Evolutionary conservation across 2,888 invertebrate genomes (phyloP), one percentile per base, ranked within the genome.

Genomic region (Caenorhabditis imperialis): DNA sequence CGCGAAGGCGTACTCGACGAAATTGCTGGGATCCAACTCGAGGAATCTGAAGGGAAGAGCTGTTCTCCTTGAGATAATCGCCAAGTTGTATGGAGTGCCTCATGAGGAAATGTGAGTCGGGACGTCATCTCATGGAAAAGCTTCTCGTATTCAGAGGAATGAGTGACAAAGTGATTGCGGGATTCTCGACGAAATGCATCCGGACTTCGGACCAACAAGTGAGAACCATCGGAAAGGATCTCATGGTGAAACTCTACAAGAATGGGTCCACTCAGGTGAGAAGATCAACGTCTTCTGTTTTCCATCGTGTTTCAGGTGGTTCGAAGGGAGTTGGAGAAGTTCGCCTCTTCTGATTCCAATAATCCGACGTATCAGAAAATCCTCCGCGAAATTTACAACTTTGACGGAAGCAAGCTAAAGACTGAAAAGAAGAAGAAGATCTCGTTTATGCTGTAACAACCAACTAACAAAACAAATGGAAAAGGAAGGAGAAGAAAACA

Each of bases 311-410:
- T 50, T 20, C 62, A 73, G 65, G 44, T 47, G 3, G 74, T 75
- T 44, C 63, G 63, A 7, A 51, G 54, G 10, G 48, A 75, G 44
- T 16, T 75, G 30, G 40, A 70, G 18, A 58, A 60, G 22, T 75
- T 75, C 35, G 69, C 69, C 4, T 38, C 47, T n/a, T 48, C 51
- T 2, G 75, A 75, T 53, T 30, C 75, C 12, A 75, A 75, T 42
- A 75, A 75, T 60, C 75, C 75, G 25, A 70, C 75, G 1, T 75
- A 75, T 22, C 69, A 62, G 27, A 74, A 69, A 50, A 70, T 65
- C 20, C 35, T 53, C 35, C 61, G 65, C 47, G 73, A 74, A 38
- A 74, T 74, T 61, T 61, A 61, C 54, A 61, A 53, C 51, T 50
- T 67, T 40, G 61, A 74, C 50, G 73, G 65, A 54, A 50, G 54